These are phyloP conservation scores for Trachemys scripta DNA, from an alignment of 2,113 vertebrate genomes.

Conservation along the genomic window DNA sequence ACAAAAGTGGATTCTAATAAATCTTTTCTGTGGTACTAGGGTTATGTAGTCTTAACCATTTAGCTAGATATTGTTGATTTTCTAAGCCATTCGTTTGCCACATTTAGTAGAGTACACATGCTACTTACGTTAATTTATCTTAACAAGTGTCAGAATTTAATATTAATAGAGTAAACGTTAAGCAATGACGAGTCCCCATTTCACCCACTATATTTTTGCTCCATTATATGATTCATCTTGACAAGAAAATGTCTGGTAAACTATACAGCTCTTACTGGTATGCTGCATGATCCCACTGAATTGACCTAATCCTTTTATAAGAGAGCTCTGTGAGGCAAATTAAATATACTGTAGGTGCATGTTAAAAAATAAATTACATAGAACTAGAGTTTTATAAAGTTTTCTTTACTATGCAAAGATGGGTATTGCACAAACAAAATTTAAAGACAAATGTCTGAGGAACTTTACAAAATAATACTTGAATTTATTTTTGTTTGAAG, in stretches of 20 bases:
- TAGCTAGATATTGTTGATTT: constrained; percentile 35
- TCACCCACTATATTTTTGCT: constrained; percentile 74
- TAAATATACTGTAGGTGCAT: constrained; percentile 91
- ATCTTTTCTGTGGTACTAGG: constrained; percentile 40
- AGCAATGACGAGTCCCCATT: constrained; percentile 69
- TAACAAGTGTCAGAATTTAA: constrained; percentile 18
- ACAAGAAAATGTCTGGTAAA: constrained; percentile 73
- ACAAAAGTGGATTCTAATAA: not conserved
- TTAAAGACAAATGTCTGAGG: constrained; percentile 74
- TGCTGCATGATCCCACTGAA: constrained; percentile 91
- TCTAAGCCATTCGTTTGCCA: constrained; percentile 8
- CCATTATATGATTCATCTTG: constrained; percentile 74
- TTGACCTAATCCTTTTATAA: constrained; percentile 84
- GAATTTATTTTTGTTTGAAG: constrained; percentile 79
- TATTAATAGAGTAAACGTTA: constrained; percentile 49
- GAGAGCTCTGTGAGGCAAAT: constrained; percentile 81
- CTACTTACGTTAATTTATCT: not conserved
- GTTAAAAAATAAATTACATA: constrained; percentile 78
- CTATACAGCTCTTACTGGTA: constrained; percentile 77
- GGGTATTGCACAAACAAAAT: constrained; percentile 91
- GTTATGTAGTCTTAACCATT: constrained; percentile 29
- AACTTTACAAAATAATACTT: constrained; percentile 82
- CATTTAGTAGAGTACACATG: constrained; percentile 37
- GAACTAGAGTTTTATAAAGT: constrained; percentile 78
- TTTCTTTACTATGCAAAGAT: constrained; percentile 99